phyloP scores from a whole-genome alignment of 2,113 vertebrate species.

The Aix galericulata region DNA sequence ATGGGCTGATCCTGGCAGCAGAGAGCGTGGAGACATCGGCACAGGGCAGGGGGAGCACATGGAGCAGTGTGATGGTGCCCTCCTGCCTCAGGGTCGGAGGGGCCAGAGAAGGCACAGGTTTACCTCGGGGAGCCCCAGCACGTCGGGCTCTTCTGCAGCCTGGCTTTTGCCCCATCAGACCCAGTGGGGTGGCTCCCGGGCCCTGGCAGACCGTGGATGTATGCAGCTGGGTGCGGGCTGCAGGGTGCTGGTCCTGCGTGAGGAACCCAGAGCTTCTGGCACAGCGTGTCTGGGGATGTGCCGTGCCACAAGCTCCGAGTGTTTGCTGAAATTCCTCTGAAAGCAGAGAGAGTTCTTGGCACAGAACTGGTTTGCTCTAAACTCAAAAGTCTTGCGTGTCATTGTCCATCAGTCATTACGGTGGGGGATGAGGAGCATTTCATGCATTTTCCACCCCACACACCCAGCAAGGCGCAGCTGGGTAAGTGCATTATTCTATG shows the following conservation, averaged over 20 bases:
- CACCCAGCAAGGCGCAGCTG: not conserved
- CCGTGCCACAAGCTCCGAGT: not conserved
- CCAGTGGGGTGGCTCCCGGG: not conserved
- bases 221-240: no score
- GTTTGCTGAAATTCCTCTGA: not conserved
- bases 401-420: not conserved
- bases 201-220: not conserved
- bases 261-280: not conserved
- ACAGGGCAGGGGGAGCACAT: no score
- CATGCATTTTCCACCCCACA: accelerated
- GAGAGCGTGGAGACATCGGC: no score
- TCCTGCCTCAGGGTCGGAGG: not conserved
- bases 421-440: not conserved
- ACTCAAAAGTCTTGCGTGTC: not conserved
- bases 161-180: not conserved
- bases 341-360: not conserved
- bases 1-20: not conserved
- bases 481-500: not conserved
- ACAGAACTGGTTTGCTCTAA: not conserved
- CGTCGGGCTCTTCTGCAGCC: not conserved
- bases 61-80: not conserved
- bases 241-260: not conserved
- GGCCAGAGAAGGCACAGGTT: not conserved
- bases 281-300: not conserved
- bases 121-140: not conserved